Evolutionary conservation across 2,113 vertebrate genomes (phyloP).

Genomic region (Ornithorhynchus anatinus): DNA sequence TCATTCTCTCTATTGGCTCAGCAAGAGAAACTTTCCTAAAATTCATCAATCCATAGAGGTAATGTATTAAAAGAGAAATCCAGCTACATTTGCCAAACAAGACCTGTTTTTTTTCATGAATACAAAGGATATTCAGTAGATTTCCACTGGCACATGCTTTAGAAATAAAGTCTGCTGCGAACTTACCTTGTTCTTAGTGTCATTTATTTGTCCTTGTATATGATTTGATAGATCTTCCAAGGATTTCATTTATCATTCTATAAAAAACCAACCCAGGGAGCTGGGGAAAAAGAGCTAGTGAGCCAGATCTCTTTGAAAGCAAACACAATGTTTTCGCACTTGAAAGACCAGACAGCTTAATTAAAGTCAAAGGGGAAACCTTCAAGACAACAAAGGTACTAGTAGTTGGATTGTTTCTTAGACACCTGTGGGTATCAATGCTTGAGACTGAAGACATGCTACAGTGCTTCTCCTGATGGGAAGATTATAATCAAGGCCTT

Average conservation of each 20-base stretch:
- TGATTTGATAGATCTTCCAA: conserved; percentile 27
- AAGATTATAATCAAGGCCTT: neutral
- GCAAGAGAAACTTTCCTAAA: conserved; percentile 59
- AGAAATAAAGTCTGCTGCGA: conserved; percentile 46
- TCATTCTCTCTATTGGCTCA: conserved; percentile 36
- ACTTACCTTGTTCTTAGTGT: conserved; percentile 20
- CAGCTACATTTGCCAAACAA: conserved; percentile 68
- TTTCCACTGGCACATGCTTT: conserved; percentile 46
- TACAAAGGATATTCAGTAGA: conserved; percentile 56
- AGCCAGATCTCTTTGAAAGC: conserved; percentile 15
- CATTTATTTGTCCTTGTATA: conserved; percentile 36
- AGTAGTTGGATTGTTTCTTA: neutral
- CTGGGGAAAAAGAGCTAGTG: neutral
- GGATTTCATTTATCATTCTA: neutral
- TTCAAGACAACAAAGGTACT: no score
- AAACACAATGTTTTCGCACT: neutral
- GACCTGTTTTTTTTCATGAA: conserved; percentile 40
- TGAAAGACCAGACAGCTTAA: neutral
- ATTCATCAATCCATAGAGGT: no score
- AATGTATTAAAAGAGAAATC: no score
- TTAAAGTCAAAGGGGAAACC: neutral
- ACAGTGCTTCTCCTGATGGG: neutral
- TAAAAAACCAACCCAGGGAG: conserved; percentile 20
- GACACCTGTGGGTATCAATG: neutral
- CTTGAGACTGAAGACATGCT: neutral